Percentiles rank a stretch among this genome's conserved stretches.
These are phyloP conservation scores for Pseudomyrmex dendroicus DNA, from an alignment of 1,140 invertebrate species.

Conservation along the genomic window DNA sequence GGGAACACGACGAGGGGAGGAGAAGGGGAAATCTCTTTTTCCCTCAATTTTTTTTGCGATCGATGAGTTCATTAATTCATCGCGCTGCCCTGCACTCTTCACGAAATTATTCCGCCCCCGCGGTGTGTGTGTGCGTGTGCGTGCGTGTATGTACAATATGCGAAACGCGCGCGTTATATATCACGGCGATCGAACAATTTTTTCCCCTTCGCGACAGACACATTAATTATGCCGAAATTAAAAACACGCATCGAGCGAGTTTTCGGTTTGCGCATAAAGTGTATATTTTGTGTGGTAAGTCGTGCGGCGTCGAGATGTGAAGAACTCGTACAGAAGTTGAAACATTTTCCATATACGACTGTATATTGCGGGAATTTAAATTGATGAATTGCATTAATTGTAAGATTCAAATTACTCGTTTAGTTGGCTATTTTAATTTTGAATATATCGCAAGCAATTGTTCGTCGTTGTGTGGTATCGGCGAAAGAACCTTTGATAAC, in stretches of 20 bases:
- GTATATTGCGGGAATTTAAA: too few species aligned
- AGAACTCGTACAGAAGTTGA: too few species aligned
- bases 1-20: too few species aligned
- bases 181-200: slow-evolving; percentile 53
- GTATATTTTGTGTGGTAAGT: too few species aligned
- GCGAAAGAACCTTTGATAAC: not conserved
- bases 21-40: not conserved
- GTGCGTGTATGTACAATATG: slow-evolving; percentile 1
- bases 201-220: slow-evolving; percentile 12
- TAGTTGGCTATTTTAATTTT: too few species aligned
- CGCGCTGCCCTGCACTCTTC: slow-evolving; percentile 47
- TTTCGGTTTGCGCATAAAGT: too few species aligned
- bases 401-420: too few species aligned
- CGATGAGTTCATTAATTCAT: slow-evolving; percentile 59
- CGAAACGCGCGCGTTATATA: slow-evolving; percentile 32
- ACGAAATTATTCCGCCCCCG: slow-evolving; percentile 41
- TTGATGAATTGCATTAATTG: too few species aligned
- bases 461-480: slow-evolving; percentile 1
- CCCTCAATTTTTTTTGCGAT: slow-evolving; percentile 29
- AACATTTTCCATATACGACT: too few species aligned
- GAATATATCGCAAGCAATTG: slow-evolving; percentile 18
- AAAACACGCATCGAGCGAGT: slow-evolving; percentile 26
- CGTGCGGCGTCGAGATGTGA: too few species aligned
- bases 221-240: slow-evolving; percentile 50
- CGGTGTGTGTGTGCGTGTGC: too few species aligned